Conservation (phyloP, 53 echinoderm and acorn worm species). For the Glandiceps talaboti region DNA sequence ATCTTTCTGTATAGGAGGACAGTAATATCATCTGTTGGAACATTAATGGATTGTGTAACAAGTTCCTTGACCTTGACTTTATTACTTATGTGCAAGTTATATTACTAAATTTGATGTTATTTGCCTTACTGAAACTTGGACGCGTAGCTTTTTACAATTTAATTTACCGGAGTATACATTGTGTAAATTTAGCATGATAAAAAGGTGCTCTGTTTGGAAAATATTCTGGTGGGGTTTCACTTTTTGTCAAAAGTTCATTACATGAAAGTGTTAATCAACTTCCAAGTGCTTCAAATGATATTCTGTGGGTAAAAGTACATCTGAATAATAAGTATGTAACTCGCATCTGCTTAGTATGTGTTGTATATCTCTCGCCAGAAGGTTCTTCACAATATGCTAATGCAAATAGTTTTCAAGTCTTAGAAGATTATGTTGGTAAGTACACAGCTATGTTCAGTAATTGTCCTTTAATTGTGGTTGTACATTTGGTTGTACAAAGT, state of each 20-base stretch:
- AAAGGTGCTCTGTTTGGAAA: not conserved
- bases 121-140: not conserved
- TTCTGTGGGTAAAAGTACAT: not conserved
- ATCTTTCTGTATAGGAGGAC: no score
- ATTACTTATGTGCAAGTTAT: no score
- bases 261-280: not conserved
- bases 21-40: not conserved
- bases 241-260: not conserved
- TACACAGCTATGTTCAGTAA: not conserved
- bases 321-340: not conserved
- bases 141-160: not conserved
- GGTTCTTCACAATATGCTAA: not conserved
- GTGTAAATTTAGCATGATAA: not conserved
- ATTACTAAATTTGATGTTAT: not conserved
- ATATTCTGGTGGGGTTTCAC: not conserved
- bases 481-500: no score
- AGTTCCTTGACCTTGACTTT: not conserved
- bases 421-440: not conserved
- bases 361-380: not conserved
- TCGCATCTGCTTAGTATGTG: not conserved
- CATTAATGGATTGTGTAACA: not conserved
- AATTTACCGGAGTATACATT: no score
- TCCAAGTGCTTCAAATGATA: not conserved
- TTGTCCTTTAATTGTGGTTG: not conserved
- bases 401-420: not conserved